Percentiles rank a stretch among this genome's conserved stretches.
Conservation (phyloP, 2,113 vertebrate genomes). For the Cryptomyrus ogoouensis region DNA sequence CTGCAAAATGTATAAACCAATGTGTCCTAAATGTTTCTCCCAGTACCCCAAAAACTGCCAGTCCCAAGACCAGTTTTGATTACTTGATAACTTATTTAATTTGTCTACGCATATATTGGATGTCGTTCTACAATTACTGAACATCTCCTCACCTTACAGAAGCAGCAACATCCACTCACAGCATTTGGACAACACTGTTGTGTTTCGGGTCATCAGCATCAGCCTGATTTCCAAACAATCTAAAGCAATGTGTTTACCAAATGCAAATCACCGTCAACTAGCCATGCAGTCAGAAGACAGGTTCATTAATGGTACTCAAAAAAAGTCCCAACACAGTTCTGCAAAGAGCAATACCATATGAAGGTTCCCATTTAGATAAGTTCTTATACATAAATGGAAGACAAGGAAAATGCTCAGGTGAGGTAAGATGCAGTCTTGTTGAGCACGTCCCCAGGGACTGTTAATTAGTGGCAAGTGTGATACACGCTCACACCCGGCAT, state of each 20-base stretch:
- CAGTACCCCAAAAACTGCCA: neutral
- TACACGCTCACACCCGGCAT: neutral
- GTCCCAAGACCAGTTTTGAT: neutral
- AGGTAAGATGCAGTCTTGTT: neutral
- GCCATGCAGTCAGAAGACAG: neutral
- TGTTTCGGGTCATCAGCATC: neutral
- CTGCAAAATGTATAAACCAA: neutral
- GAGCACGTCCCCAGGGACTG: neutral
- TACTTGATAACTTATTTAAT: neutral
- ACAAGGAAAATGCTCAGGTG: neutral
- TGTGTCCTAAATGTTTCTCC: neutral
- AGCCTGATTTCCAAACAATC: neutral
- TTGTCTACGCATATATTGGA: neutral
- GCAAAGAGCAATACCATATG: neutral
- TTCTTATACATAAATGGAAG: neutral
- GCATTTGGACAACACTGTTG: neutral
- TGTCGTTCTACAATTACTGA: neutral
- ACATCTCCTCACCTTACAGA: neutral
- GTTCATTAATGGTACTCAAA: neutral
- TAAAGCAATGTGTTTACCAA: neutral
- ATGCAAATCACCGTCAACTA: neutral
- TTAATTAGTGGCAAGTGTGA: neutral
- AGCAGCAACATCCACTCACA: neutral
- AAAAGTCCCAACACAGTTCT: neutral
- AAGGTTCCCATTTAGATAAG: neutral